A percentile compares a stretch with the other conserved stretches of the same genome.
phyloP scores from a whole-genome alignment of 2,888 invertebrate species.

The Xestia sexstrigata region DNA sequence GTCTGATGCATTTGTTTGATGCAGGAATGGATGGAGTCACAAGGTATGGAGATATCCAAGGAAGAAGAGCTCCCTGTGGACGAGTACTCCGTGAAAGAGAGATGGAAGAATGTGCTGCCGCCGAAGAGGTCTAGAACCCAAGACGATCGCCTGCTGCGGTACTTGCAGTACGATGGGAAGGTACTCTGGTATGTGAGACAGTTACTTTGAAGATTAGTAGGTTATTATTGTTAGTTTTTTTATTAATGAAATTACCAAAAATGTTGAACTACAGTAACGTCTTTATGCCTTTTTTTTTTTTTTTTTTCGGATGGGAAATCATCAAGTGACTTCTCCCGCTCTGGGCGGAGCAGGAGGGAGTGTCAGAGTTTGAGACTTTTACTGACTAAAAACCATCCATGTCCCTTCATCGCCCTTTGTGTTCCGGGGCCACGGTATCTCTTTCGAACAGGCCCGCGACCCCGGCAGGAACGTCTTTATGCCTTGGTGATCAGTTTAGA shows the following conservation, averaged over 20 bases:
- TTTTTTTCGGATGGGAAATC: no score
- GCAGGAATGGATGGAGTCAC: constrained; percentile 95
- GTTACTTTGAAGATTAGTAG: background rate
- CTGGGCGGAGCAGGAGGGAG: no score
- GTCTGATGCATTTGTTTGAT: constrained; percentile 5
- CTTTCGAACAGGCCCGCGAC: no score
- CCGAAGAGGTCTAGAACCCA: constrained; percentile 72
- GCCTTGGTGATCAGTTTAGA: background rate
- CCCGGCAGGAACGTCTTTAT: background rate
- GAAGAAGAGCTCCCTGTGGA: constrained; percentile 93
- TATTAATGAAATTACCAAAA: background rate
- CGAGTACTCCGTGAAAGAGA: constrained; percentile 91
- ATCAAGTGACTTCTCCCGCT: no score
- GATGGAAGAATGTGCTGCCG: constrained; percentile 81
- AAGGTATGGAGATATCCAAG: constrained; percentile 94
- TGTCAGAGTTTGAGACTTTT: no score
- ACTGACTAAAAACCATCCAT: no score
- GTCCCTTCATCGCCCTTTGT: no score
- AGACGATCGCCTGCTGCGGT: constrained; percentile 90
- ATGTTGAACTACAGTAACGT: background rate
- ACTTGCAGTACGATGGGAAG: constrained; percentile 95
- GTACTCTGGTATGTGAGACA: constrained; percentile 91
- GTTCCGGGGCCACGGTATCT: no score
- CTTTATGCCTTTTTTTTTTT: background rate
- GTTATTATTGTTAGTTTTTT: background rate